Conservation (phyloP, 1,140 invertebrate genomes). For the Zaprionus kolodkinae region DNA sequence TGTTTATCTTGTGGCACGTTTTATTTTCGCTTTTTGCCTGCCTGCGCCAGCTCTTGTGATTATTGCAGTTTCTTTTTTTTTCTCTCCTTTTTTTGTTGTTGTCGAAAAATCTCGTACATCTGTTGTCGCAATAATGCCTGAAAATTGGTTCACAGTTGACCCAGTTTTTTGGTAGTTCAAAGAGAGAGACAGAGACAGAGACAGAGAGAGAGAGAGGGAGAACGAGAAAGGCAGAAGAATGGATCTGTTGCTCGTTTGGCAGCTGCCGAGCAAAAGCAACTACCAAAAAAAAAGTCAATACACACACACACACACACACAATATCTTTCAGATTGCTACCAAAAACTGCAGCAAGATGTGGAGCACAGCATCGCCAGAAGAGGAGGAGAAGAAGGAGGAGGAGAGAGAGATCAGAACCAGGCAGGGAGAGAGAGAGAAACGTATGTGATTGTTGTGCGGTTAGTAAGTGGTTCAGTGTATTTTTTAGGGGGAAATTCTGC, state of each 20-base stretch:
- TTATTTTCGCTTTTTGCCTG: slow-evolving; percentile 42
- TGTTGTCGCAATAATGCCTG: slow-evolving; percentile 70
- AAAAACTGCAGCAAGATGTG: slow-evolving; percentile 49
- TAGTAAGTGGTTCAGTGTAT: slow-evolving; percentile 19
- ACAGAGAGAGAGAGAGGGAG: slow-evolving; percentile 18
- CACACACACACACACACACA: slow-evolving; percentile 2
- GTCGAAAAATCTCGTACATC: slow-evolving; percentile 52
- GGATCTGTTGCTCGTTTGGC: slow-evolving; percentile 48
- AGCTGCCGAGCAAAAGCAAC: slow-evolving; percentile 43
- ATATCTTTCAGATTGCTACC: slow-evolving; percentile 41
- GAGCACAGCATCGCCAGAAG: slow-evolving; percentile 12
- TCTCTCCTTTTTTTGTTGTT: slow-evolving; percentile 17
- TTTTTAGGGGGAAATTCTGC: slow-evolving; percentile 18
- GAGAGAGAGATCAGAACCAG: neutral
- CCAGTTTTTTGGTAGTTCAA: slow-evolving; percentile 63
- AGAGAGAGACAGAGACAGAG: slow-evolving; percentile 5
- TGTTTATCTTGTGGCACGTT: slow-evolving; percentile 36
- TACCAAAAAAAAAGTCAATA: slow-evolving; percentile 29
- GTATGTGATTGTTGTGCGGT: slow-evolving; percentile 10
- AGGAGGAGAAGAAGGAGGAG: neutral
- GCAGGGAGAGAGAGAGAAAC: neutral
- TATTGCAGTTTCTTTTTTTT: slow-evolving; percentile 36
- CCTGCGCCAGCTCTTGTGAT: slow-evolving; percentile 52
- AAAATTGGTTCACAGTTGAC: slow-evolving; percentile 75
- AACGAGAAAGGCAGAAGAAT: slow-evolving; percentile 31